Evolutionary conservation across 2,113 vertebrate species (phyloP).

Genomic region (Heptranchias perlo): DNA sequence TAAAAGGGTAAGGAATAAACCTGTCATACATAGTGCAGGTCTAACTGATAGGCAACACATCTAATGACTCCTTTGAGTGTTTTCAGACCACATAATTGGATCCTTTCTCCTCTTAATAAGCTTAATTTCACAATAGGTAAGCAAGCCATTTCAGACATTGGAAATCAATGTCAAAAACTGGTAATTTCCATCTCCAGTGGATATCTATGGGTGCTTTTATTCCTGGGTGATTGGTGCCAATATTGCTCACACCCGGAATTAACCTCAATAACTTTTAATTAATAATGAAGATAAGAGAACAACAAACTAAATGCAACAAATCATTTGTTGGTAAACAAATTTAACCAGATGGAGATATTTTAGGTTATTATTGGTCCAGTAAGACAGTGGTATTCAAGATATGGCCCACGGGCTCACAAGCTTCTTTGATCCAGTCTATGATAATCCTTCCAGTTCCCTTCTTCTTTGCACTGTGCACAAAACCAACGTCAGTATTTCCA

Average conservation of each 20-base stretch:
- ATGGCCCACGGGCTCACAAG: background rate
- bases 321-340: background rate
- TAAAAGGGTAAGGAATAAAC: background rate
- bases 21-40: background rate
- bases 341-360: background rate
- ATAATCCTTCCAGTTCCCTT: background rate
- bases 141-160: background rate
- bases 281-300: background rate
- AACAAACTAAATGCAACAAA: background rate
- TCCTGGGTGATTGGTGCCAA: background rate
- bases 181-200: background rate
- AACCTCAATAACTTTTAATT: background rate
- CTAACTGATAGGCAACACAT: background rate
- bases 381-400: background rate
- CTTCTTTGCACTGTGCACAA: background rate
- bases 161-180: background rate
- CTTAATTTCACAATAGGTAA: background rate
- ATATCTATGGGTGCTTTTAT: background rate
- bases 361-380: background rate
- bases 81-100: background rate
- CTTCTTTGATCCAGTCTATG: background rate
- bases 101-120: background rate
- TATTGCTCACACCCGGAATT: background rate
- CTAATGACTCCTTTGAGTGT: background rate
- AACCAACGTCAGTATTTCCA: background rate